Evolutionary conservation across 2,888 invertebrate species (phyloP), one percentile per base, ranked within the genome.

Genomic region (Cyrtodaria siliqua): DNA sequence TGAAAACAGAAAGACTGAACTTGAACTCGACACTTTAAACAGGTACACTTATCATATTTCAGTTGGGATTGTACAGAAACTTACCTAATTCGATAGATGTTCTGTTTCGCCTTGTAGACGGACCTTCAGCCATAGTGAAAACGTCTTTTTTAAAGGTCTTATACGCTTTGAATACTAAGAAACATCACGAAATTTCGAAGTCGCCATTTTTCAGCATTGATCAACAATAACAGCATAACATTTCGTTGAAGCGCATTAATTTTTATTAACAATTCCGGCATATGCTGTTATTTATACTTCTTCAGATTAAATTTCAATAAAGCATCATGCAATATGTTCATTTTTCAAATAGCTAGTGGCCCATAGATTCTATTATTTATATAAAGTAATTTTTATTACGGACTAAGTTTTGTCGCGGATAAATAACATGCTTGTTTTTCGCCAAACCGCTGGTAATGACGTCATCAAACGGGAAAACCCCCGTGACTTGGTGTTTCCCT

Each of bases 1-100:
- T 93, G 92, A 86, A 93, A 91, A 78, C 80, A 82, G 84, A 84
- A 83, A 69, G 52, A 77, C 68, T 60, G 68, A 9, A 27, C 24
- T 29, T 20, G 20, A 57, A 40, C 20, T 44, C 4, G 44, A 16
- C 33, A 12, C 33, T 8, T 33, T 33, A 12, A 33, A 33, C 33
- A 12, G 4, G 33, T 33, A 4, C 4, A 8, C 6, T 33, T 12
- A 33, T 44, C n/a, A 3, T 44, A 16, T 44, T 44, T 44, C 16
- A 16, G 8, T 9, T 18, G 6, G n/a, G 4, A 44, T 44, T 20
- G 4, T 16, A 44, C 6, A 9, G 9, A 20, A 24, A 55, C 68
- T 61, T 69, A 69, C 68, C 68, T 8, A 61, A 47, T 69, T 69
- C 68, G 20, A 69, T 40, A 4, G 60, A n/a, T 18, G 60, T 56